Percentiles rank a stretch among this genome's conserved stretches.
Conservation (phyloP, 1,140 invertebrate genomes). For the Drosophila bifasciata region DNA sequence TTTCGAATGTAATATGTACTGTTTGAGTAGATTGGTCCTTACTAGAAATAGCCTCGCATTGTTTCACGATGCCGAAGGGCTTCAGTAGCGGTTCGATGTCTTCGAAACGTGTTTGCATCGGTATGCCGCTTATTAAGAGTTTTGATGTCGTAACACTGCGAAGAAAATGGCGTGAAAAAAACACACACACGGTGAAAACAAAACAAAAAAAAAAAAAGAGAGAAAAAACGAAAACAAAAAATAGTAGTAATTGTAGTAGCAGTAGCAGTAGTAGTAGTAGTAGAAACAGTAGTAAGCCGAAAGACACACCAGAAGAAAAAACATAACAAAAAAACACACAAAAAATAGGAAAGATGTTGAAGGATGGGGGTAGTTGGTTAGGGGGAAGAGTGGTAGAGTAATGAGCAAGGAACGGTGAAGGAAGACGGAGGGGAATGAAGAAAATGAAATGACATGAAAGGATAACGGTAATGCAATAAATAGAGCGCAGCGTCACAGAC, state of each 20-base stretch:
- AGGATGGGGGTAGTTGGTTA: too few species aligned
- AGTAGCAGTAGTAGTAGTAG: slow-evolving; percentile 14
- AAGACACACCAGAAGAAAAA: slow-evolving; percentile 2
- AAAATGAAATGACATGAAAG: too few species aligned
- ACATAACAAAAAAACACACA: slow-evolving; percentile 10
- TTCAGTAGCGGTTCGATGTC: slow-evolving; percentile 93
- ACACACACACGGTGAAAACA: slow-evolving; percentile 67
- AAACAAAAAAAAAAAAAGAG: slow-evolving; percentile 44
- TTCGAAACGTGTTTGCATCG: slow-evolving; percentile 91
- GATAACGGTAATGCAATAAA: too few species aligned
- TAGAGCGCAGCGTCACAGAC: neutral
- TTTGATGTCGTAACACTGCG: slow-evolving; percentile 90
- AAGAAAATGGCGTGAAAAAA: slow-evolving; percentile 78
- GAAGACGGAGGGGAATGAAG: too few species aligned
- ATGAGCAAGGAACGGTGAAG: too few species aligned
- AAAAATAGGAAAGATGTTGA: slow-evolving; percentile 9
- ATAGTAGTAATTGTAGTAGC: slow-evolving; percentile 32
- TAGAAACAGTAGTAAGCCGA: slow-evolving; percentile 19
- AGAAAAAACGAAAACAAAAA: slow-evolving; percentile 37
- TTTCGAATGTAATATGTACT: slow-evolving; percentile 94
- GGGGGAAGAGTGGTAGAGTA: too few species aligned
- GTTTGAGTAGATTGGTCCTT: slow-evolving; percentile 91
- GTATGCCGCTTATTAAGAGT: slow-evolving; percentile 94
- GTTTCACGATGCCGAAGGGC: slow-evolving; percentile 91
- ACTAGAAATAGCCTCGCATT: slow-evolving; percentile 92